These are phyloP conservation scores for Protomyctophum bolini DNA, from an alignment of 2,113 vertebrate genomes.

Conservation along the genomic window DNA sequence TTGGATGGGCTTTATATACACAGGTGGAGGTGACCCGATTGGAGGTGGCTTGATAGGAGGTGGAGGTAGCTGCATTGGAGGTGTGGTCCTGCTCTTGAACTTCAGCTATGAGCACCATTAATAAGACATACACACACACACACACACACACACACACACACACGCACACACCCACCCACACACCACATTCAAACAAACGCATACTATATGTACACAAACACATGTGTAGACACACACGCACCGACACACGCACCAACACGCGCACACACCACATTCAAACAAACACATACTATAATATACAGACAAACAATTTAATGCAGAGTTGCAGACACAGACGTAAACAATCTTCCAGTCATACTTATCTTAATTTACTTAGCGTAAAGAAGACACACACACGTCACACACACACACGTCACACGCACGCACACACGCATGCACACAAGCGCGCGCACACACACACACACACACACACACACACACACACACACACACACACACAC, in stretches of 20 bases:
- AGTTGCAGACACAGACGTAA: too few relatives aligned
- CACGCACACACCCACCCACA: slow-evolving; percentile 7
- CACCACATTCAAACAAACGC: background rate
- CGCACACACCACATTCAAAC: background rate
- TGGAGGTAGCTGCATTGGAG: too few relatives aligned
- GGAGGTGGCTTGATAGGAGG: too few relatives aligned
- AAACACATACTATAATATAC: background rate
- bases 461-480: too few relatives aligned
- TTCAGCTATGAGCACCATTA: too few relatives aligned
- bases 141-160: background rate
- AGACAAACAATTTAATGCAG: too few relatives aligned
- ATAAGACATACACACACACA: background rate
- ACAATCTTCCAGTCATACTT: too few relatives aligned
- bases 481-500: too few relatives aligned
- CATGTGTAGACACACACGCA: background rate
- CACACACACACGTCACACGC: slow-evolving; percentile 1
- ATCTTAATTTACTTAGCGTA: too few relatives aligned
- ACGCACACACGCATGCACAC: background rate
- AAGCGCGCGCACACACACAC: background rate
- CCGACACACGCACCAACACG: background rate
- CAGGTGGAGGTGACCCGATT: too few relatives aligned
- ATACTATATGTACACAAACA: background rate
- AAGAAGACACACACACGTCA: background rate
- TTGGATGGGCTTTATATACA: too few relatives aligned
- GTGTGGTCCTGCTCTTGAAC: too few relatives aligned